Percentiles rank a stretch among this genome's conserved stretches.
phyloP scores from a whole-genome alignment of 1,140 invertebrate genomes.

The Drosophila navojoa region DNA sequence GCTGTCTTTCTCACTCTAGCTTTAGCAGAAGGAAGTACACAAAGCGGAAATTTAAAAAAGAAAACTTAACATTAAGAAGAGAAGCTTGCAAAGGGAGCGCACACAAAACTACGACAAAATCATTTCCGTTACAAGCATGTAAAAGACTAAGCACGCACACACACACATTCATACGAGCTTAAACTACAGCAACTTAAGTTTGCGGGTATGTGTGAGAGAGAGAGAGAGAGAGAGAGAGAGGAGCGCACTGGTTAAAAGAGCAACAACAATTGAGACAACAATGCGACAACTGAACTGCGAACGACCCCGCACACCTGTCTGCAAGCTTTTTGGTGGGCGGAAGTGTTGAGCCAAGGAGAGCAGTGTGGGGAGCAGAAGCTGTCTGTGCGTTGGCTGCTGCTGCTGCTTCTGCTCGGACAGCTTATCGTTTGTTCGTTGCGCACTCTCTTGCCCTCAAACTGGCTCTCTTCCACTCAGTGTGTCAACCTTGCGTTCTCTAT shows the following conservation, averaged over 20 bases:
- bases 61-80: background rate
- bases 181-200: constrained; percentile 5
- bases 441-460: constrained; percentile 45
- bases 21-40: background rate
- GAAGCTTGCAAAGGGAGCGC: constrained; percentile 9
- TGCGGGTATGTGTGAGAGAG: constrained; percentile 17
- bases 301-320: constrained; percentile 61
- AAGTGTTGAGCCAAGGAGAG: background rate
- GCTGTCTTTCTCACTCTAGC: background rate
- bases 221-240: constrained; percentile 5
- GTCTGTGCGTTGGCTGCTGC: constrained; percentile 22
- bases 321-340: constrained; percentile 32
- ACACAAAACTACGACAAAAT: constrained; percentile 43
- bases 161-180: constrained; percentile 5
- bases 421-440: constrained; percentile 60
- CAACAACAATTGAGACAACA: constrained; percentile 48
- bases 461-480: constrained; percentile 32
- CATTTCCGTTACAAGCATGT: constrained; percentile 67
- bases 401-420: constrained; percentile 63
- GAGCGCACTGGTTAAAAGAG: constrained; percentile 48
- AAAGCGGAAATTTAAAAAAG: constrained; percentile 9
- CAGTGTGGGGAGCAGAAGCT: background rate
- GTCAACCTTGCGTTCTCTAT: background rate
- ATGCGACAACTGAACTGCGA: constrained; percentile 54
- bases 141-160: constrained; percentile 46